Base-by-base conservation (phyloP, 2,888 invertebrate genomes). In the Eupithecia subumbrata region DNA sequence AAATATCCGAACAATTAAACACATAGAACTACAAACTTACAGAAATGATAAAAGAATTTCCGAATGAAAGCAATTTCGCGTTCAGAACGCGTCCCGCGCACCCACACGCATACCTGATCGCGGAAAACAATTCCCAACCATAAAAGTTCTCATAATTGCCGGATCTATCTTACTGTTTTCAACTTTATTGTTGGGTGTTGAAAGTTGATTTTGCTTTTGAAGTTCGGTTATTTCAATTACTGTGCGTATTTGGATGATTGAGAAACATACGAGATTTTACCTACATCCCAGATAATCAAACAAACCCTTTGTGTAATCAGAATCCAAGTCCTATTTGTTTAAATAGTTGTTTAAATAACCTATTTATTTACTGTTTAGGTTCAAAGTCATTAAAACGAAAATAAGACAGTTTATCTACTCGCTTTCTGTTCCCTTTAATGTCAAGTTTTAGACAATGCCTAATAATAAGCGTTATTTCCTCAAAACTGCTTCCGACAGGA, bases 41-140 rank as follows among this genome's bases (percentile, higher is more conserved):
- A 64, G 43, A 75, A 76, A 73, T 73, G 75, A 75, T 74, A 75
- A 75, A 70, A 69, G 37, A 43, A 68, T 66, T 77, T 63, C 66
- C 34, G 63, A 66, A 66, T 66, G 83, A 79, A 84, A 85, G 85
- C 82, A 84, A 85, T 87, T 87, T 82, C 73, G 82, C 71, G 81
- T 81, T 82, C 82, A 73, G 80, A 75, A 74, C 80, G 75, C 83
- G 76, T 80, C 79, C 72, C 74, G 71, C 73, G 73, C 77, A 78
- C 78, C 37, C 81, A 74, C 63, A 80, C 82, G 88, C 85, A 88
- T 89, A 88, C 86, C 83, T 84, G 86, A 89, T 87, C 85, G 87
- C 87, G 84, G 85, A 85, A 85, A 87, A 85, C 84, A 86, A 87
- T 86, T 86, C 84, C 74, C 81, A 74, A 77, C 72, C 77, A 76